phyloP scores from a whole-genome alignment of 2,113 vertebrate species.

The Catagonus wagneri region DNA sequence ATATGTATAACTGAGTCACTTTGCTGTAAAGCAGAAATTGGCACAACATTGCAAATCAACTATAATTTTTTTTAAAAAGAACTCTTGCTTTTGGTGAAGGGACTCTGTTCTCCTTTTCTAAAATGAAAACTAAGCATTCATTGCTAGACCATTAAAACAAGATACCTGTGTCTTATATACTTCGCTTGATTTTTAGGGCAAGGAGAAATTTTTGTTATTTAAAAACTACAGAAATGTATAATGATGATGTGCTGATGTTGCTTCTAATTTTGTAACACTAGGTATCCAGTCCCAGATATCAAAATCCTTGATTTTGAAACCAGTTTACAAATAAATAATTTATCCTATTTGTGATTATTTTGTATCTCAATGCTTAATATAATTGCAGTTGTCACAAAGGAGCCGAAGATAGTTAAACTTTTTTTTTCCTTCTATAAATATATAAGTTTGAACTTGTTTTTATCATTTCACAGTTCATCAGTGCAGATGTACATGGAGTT shows the following conservation, averaged over 20 bases:
- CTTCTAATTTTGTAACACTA: conserved; percentile 33
- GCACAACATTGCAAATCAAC: too few relatives aligned
- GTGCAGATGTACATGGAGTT: conserved; percentile 94
- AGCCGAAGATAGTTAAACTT: neutral
- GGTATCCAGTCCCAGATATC: neutral
- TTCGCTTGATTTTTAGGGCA: conserved; percentile 36
- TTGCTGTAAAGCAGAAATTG: too few relatives aligned
- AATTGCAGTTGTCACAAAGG: neutral
- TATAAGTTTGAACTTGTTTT: conserved; percentile 50
- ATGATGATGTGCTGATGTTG: neutral
- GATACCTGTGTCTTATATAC: neutral
- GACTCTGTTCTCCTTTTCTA: conserved; percentile 20
- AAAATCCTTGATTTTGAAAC: conserved; percentile 20
- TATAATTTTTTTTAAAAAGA: neutral
- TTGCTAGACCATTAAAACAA: neutral
- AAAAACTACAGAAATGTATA: neutral
- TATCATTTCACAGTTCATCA: conserved; percentile 92
- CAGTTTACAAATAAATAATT: neutral
- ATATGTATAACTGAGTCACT: too few relatives aligned
- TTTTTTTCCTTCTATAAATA: neutral
- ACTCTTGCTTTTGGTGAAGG: conserved; percentile 11
- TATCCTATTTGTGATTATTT: neutral
- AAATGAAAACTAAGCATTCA: conserved; percentile 39
- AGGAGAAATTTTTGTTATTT: conserved; percentile 20
- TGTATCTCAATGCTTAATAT: conserved; percentile 40